Evolutionary conservation across 2,888 invertebrate genomes (phyloP).

Genomic region (Temnothorax unifasciatus): DNA sequence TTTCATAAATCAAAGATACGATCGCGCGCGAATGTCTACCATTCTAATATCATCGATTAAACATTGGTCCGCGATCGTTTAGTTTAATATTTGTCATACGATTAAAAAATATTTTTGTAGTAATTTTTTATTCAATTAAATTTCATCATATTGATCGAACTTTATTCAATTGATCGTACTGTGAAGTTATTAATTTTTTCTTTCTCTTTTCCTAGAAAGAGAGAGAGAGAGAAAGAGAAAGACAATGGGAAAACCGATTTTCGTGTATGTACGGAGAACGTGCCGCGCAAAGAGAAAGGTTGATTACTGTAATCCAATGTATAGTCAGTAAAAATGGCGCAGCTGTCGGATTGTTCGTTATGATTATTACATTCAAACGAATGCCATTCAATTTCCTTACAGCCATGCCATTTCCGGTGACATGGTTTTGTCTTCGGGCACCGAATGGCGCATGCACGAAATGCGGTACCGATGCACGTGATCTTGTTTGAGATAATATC

Average conservation of each 20-base stretch:
- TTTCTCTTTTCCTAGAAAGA: too few species aligned
- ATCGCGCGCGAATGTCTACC: not conserved
- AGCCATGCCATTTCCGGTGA: constrained; percentile 47
- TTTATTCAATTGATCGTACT: not conserved
- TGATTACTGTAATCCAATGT: constrained; percentile 38
- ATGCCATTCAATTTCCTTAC: constrained; percentile 45
- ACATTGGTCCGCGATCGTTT: not conserved
- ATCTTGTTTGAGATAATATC: constrained; percentile 43
- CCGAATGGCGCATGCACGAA: constrained; percentile 7
- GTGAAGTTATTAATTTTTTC: not conserved
- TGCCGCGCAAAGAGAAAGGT: not conserved
- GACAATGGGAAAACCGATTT: not conserved
- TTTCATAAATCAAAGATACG: constrained; percentile 21
- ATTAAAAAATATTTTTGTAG: not conserved
- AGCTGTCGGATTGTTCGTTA: constrained; percentile 36
- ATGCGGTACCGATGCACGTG: constrained; percentile 15
- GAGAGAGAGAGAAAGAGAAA: not conserved
- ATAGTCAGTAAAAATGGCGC: constrained; percentile 31
- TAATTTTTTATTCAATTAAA: not conserved
- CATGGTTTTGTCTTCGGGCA: constrained; percentile 48
- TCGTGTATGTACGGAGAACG: not conserved
- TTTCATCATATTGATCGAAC: constrained; percentile 6
- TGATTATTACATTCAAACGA: constrained; percentile 42
- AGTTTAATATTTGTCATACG: not conserved
- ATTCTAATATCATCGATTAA: constrained; percentile 20